Conservation (phyloP, 2,113 vertebrate species). For the Eclectus roratus region DNA sequence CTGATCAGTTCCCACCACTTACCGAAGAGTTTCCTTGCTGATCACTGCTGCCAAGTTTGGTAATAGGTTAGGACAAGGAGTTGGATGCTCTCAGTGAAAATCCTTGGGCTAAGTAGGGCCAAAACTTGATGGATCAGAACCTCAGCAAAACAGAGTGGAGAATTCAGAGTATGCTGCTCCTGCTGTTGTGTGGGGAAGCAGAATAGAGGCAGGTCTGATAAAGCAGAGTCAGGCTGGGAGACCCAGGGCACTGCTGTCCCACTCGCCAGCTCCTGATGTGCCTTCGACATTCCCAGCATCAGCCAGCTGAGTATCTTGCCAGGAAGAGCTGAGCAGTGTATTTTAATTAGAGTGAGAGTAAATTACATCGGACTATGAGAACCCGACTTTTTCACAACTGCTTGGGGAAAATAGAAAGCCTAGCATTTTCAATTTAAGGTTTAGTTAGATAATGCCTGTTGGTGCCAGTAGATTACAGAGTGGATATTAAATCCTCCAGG, state of each 20-base stretch:
- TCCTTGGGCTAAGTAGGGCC: accelerated
- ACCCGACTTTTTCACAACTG: background rate
- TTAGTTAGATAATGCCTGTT: constrained; percentile 80
- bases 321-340: background rate
- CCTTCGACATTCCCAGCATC: background rate
- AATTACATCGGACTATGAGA: background rate
- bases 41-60: background rate
- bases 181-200: accelerated
- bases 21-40: background rate
- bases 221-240: background rate
- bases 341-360: constrained; percentile 71
- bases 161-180: accelerated
- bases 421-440: constrained; percentile 78
- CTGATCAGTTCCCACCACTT: background rate
- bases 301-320: background rate
- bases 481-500: constrained; percentile 80
- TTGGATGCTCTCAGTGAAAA: background rate
- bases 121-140: background rate
- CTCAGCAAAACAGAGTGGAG: background rate
- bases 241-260: background rate
- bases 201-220: background rate
- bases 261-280: background rate
- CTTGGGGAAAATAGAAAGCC: constrained; percentile 51
- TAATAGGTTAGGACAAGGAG: background rate
- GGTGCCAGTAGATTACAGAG: constrained; percentile 80